phyloP scores from a whole-genome alignment of 2,888 invertebrate genomes.

The Spodoptera littoralis region DNA sequence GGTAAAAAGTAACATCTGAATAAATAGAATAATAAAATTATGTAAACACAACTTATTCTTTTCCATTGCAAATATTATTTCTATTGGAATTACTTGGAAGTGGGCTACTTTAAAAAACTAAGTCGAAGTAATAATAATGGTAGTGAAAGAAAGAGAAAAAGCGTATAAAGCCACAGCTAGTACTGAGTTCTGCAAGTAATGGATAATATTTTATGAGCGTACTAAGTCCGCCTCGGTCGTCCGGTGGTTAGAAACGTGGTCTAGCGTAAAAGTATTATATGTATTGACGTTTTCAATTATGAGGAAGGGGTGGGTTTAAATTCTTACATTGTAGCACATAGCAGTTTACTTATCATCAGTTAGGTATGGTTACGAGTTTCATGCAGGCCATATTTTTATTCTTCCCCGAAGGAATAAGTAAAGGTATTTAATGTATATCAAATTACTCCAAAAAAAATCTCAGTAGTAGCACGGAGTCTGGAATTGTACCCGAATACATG shows the following conservation, averaged over 20 bases:
- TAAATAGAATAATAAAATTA: slow-evolving; percentile 6
- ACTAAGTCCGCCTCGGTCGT: slow-evolving; percentile 10
- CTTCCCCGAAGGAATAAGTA: too few species aligned
- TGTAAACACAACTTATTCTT: neutral
- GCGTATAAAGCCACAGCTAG: slow-evolving; percentile 1
- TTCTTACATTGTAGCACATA: too few species aligned
- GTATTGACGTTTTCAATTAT: too few species aligned
- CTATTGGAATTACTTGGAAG: slow-evolving; percentile 14
- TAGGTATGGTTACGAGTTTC: too few species aligned
- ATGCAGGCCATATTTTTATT: too few species aligned
- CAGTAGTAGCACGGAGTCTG: too few species aligned
- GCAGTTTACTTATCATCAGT: too few species aligned
- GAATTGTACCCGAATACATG: too few species aligned
- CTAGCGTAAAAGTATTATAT: too few species aligned
- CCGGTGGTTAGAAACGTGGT: slow-evolving; percentile 1
- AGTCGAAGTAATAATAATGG: slow-evolving; percentile 5
- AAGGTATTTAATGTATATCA: too few species aligned
- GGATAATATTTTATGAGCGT: slow-evolving; percentile 8
- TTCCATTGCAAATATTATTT: slow-evolving; percentile 11
- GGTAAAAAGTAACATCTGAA: neutral
- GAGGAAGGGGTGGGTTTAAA: too few species aligned
- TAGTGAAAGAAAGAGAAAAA: slow-evolving; percentile 16
- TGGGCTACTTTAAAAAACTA: slow-evolving; percentile 8
- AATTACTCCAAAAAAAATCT: too few species aligned
- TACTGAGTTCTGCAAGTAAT: slow-evolving; percentile 1